These are phyloP conservation scores for Glossophaga mutica DNA, from an alignment of 2,797 vertebrate species.

Conservation along the genomic window DNA sequence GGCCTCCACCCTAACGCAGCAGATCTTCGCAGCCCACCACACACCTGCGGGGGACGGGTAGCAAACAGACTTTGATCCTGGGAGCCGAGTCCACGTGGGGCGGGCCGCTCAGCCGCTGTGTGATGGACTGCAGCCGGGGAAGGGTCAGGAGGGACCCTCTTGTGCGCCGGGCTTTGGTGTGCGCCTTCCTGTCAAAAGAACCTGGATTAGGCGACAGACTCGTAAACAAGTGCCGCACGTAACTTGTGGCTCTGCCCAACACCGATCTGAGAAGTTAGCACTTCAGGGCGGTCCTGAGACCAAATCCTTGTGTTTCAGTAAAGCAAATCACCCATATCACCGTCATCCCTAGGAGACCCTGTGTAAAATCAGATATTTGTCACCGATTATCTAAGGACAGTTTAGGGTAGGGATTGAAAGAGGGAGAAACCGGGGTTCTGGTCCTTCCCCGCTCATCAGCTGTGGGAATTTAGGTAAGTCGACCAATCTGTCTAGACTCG, in stretches of 20 bases:
- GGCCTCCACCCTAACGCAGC: neutral
- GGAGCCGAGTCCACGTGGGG: constrained; percentile 62
- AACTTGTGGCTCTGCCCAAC: neutral
- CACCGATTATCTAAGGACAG: neutral
- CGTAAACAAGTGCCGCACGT: neutral
- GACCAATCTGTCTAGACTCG: neutral
- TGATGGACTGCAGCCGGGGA: neutral
- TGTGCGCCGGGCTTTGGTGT: neutral
- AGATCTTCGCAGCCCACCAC: neutral
- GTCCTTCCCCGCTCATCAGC: neutral
- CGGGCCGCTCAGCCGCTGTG: neutral
- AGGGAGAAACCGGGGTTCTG: neutral
- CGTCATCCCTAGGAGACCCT: neutral
- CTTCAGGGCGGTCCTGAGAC: neutral
- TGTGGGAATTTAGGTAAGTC: neutral
- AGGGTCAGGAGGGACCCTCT: neutral
- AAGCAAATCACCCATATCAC: neutral
- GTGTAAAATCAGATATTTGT: neutral
- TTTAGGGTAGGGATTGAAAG: neutral
- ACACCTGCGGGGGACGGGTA: neutral
- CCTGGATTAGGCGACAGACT: neutral
- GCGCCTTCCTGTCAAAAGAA: neutral
- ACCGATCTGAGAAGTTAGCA: neutral
- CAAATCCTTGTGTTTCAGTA: neutral
- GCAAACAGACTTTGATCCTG: constrained; percentile 66